A percentile compares a stretch with the other conserved stretches of the same genome.
Conservation (phyloP, 1,140 invertebrate genomes). For the Sarcophaga bullata region DNA sequence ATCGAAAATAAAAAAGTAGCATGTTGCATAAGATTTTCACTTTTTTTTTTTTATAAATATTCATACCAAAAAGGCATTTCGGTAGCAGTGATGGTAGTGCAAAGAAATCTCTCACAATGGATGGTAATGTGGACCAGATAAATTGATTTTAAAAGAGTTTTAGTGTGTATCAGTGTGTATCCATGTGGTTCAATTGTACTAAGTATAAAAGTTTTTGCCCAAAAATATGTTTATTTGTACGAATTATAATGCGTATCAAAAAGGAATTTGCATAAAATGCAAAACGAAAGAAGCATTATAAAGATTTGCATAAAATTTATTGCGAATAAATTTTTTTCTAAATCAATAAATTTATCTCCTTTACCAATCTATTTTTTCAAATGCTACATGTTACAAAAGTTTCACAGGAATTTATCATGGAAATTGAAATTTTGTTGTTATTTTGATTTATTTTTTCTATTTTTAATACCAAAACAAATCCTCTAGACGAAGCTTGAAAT, state of each 20-base stretch:
- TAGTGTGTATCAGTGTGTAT: not conserved
- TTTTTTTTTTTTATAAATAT: not conserved
- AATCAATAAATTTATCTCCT: not conserved
- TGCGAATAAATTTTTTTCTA: not conserved
- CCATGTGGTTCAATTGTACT: not conserved
- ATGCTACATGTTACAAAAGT: not conserved
- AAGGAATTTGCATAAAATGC: not conserved
- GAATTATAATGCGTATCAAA: not conserved
- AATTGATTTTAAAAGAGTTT: not conserved
- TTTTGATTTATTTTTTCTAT: too few species aligned
- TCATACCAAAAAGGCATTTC: not conserved
- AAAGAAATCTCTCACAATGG: not conserved
- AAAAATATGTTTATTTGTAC: not conserved
- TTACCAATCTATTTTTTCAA: too few species aligned
- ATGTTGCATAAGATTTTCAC: conserved; percentile 9
- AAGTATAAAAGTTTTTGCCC: not conserved
- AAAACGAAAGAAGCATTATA: not conserved
- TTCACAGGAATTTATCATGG: not conserved
- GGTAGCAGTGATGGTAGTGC: not conserved
- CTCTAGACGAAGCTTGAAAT: too few species aligned
- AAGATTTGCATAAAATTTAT: conserved; percentile 11
- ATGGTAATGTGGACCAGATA: not conserved
- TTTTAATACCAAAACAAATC: too few species aligned
- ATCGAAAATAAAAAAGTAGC: not conserved
- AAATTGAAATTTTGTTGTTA: too few species aligned